Base-by-base conservation (phyloP, 2,797 vertebrate genomes). In the Brotula barbata region DNA sequence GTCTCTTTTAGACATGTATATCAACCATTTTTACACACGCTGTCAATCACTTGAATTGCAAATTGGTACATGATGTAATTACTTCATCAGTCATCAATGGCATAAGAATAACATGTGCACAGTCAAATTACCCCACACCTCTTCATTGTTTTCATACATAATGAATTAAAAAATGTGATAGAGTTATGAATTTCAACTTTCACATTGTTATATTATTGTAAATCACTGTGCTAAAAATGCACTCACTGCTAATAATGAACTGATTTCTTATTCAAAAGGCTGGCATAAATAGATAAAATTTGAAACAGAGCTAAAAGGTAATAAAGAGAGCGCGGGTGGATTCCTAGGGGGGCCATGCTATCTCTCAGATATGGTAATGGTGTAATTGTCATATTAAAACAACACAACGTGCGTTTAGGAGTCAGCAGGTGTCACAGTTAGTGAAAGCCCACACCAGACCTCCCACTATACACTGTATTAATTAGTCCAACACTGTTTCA, bases 341-440 rank as follows among this genome's bases (percentile, higher is more conserved):
- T 85, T 88, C 87, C 88, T 85, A 74, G 75, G 87, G 82, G 87
- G 86, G 84, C 56, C 68, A 31, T 73, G 77, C 80, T 73, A 86
- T 87, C 87, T 87, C 87, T 92, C 87, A 88, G 89, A 90, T 91
- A 90, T 91, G 89, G 78, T 89, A 90, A 92, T 92, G 85, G 67
- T 21, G 74, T 90, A 89, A 90, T 91, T 90, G 90, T 89, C 86
- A 87, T 89, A 90, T 91, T 90, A 90, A 89, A 91, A 91, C 88
- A 90, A 89, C 87, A 89, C 83, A 87, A 83, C 65, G 84, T 87
- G 85, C 83, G 72, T 92, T 90, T 88, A 89, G 85, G 86, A 91
- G 90, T 88, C 89, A 90, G 90, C 89, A 90, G 88, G 89, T 90
- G 89, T 89, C 89, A 89, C 79, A 78, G 83, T 86, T 78, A 85